Evolutionary conservation across 2,888 invertebrate species (phyloP).

Genomic region (Oligia strigilis): DNA sequence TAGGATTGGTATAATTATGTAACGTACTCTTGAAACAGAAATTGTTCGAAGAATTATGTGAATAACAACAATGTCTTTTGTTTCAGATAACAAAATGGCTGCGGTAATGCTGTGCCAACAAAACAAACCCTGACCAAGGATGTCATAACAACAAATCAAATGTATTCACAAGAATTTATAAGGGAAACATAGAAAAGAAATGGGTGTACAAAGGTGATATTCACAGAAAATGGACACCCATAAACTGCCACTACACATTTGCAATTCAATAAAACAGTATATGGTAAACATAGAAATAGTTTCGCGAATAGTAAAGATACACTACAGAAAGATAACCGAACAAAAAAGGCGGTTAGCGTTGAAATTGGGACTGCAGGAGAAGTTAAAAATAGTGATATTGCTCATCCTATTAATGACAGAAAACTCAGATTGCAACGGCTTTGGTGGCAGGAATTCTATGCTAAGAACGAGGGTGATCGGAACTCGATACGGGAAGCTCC

Average conservation of each 20-base stretch:
- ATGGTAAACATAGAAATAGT: slow-evolving; percentile 69
- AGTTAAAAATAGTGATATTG: slow-evolving; percentile 79
- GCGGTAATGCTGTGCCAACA: slow-evolving; percentile 65
- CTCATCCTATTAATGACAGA: slow-evolving; percentile 81
- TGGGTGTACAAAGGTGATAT: slow-evolving; percentile 88
- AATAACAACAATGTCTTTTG: slow-evolving; percentile 65
- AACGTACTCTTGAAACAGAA: not conserved
- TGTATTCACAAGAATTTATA: slow-evolving; percentile 67
- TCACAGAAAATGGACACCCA: slow-evolving; percentile 87
- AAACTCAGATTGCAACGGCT: slow-evolving; percentile 83
- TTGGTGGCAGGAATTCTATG: slow-evolving; percentile 91
- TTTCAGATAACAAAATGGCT: slow-evolving; percentile 77
- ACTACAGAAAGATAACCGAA: slow-evolving; percentile 59
- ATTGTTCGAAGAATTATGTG: not conserved
- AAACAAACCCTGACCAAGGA: slow-evolving; percentile 68
- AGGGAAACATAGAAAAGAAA: slow-evolving; percentile 77
- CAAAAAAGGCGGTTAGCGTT: slow-evolving; percentile 67
- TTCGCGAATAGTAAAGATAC: slow-evolving; percentile 63
- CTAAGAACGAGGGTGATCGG: slow-evolving; percentile 95
- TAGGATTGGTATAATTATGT: not conserved
- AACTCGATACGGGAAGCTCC: slow-evolving; percentile 95
- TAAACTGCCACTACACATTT: slow-evolving; percentile 87
- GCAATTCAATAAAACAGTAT: slow-evolving; percentile 89
- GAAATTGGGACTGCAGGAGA: slow-evolving; percentile 72
- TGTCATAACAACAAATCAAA: slow-evolving; percentile 70